These are phyloP conservation scores for Drosophila mimetica DNA, from an alignment of 2,888 invertebrate genomes.

Conservation along the genomic window DNA sequence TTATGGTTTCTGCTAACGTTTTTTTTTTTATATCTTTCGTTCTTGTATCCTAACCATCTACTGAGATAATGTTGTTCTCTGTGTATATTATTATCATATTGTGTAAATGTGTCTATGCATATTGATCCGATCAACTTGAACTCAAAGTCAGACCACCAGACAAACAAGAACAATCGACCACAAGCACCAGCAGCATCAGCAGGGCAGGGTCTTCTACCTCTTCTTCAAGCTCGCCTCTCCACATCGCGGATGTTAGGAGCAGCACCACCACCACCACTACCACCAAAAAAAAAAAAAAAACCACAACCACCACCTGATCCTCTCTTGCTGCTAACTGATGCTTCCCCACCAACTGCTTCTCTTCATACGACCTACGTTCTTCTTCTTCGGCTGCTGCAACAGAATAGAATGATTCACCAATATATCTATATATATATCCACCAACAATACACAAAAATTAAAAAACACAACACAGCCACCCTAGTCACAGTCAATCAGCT, in stretches of 20 bases:
- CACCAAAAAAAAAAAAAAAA: slow-evolving; percentile 16
- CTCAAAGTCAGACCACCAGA: slow-evolving; percentile 29
- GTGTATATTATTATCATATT: slow-evolving; percentile 12
- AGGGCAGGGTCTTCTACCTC: slow-evolving; percentile 11
- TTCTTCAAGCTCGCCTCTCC: slow-evolving; percentile 23
- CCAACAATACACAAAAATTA: slow-evolving; percentile 56
- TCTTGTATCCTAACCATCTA: slow-evolving; percentile 35
- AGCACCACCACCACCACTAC: slow-evolving; percentile 26
- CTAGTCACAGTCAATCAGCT: slow-evolving; percentile 47
- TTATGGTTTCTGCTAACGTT: slow-evolving; percentile 34
- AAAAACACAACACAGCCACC: slow-evolving; percentile 39
- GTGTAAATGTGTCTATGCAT: slow-evolving; percentile 25
- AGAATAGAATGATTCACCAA: slow-evolving; percentile 47
- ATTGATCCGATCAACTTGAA: slow-evolving; percentile 32
- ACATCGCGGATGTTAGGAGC: slow-evolving; percentile 32
- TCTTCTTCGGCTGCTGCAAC: slow-evolving; percentile 53
- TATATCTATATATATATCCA: slow-evolving; percentile 14
- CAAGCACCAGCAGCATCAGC: slow-evolving; percentile 33
- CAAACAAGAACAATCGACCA: slow-evolving; percentile 30
- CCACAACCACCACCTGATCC: slow-evolving; percentile 48
- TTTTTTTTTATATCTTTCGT: slow-evolving; percentile 18
- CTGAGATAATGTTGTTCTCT: slow-evolving; percentile 31
- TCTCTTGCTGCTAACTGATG: slow-evolving; percentile 51
- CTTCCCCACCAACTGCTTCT: slow-evolving; percentile 47
- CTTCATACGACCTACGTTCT: slow-evolving; percentile 42